Evolutionary conservation across 1,140 invertebrate genomes (phyloP).

Genomic region (Eupeodes corollae): DNA sequence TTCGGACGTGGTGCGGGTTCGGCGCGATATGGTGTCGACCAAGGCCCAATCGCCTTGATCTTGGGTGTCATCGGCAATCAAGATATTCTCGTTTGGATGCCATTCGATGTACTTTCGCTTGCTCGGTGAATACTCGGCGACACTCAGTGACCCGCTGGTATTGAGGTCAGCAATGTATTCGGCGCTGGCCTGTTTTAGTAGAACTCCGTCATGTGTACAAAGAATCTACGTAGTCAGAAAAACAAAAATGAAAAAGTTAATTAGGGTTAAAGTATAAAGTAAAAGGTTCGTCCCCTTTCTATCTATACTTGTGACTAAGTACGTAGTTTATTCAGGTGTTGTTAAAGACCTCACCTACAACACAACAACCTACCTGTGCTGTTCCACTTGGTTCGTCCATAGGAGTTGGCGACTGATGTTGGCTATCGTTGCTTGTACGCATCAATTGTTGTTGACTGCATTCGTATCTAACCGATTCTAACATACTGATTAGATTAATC

Average conservation of each 20-base stretch:
- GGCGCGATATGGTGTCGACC: conserved; percentile 56
- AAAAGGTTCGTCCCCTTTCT: too few relatives aligned
- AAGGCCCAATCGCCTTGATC: conserved; percentile 68
- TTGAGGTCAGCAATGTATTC: conserved; percentile 46
- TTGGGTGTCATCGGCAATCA: conserved; percentile 61
- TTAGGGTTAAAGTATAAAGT: neutral
- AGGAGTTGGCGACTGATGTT: too few relatives aligned
- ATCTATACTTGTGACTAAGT: too few relatives aligned
- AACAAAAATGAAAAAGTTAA: neutral
- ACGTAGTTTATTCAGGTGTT: too few relatives aligned
- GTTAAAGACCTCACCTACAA: too few relatives aligned
- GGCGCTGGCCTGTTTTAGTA: conserved; percentile 44
- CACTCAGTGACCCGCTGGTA: conserved; percentile 46
- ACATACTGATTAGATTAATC: too few relatives aligned
- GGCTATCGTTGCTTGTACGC: too few relatives aligned
- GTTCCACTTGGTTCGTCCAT: too few relatives aligned
- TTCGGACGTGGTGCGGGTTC: conserved; percentile 40
- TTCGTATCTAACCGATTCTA: too few relatives aligned
- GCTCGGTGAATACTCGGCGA: conserved; percentile 40
- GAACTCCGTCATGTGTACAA: conserved; percentile 51
- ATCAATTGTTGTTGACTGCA: too few relatives aligned
- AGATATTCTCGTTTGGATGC: conserved; percentile 61
- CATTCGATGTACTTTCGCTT: conserved; percentile 55
- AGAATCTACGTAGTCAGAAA: conserved; percentile 35
- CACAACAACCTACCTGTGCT: too few relatives aligned